A percentile compares a stretch with the other conserved stretches of the same genome.
phyloP scores from a whole-genome alignment of 1,140 invertebrate species.

The Drosophila setifemur region DNA sequence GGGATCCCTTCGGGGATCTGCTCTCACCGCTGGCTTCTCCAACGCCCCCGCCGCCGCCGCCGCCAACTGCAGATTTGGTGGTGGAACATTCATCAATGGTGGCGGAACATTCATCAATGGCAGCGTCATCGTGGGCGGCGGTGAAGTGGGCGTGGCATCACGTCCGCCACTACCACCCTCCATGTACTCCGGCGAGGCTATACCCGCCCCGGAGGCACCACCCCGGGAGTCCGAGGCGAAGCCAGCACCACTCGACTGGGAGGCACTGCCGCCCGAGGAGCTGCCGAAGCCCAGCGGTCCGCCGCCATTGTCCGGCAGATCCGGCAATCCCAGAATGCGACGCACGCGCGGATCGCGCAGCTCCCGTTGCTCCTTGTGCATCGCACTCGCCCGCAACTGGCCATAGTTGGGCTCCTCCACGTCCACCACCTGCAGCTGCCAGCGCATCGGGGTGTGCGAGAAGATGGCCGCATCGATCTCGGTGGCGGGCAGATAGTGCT shows the following conservation, averaged over 20 bases:
- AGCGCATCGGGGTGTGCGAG: slow-evolving; percentile 88
- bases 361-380: slow-evolving; percentile 86
- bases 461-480: slow-evolving; percentile 92
- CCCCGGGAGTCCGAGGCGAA: too few species aligned
- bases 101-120: slow-evolving; percentile 53
- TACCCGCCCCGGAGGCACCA: slow-evolving; percentile 8
- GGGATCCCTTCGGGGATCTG: slow-evolving; percentile 62
- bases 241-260: too few species aligned
- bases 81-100: slow-evolving; percentile 15
- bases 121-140: slow-evolving; percentile 30
- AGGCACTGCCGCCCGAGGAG: neutral
- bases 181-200: slow-evolving; percentile 56
- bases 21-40: slow-evolving; percentile 8
- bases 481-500: slow-evolving; percentile 90
- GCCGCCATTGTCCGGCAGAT: slow-evolving; percentile 18
- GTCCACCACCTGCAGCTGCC: slow-evolving; percentile 85
- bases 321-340: slow-evolving; percentile 86
- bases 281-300: neutral
- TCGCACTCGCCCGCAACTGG: slow-evolving; percentile 85
- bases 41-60: too few species aligned
- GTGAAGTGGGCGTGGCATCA: slow-evolving; percentile 51
- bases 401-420: slow-evolving; percentile 89
- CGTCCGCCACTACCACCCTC: neutral
- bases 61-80: slow-evolving; percentile 1
- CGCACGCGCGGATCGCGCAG: slow-evolving; percentile 88